A percentile compares a stretch with the other conserved stretches of the same genome.
Evolutionary conservation across 2,888 invertebrate genomes (phyloP).

Genomic region (Eupithecia vulgata): DNA sequence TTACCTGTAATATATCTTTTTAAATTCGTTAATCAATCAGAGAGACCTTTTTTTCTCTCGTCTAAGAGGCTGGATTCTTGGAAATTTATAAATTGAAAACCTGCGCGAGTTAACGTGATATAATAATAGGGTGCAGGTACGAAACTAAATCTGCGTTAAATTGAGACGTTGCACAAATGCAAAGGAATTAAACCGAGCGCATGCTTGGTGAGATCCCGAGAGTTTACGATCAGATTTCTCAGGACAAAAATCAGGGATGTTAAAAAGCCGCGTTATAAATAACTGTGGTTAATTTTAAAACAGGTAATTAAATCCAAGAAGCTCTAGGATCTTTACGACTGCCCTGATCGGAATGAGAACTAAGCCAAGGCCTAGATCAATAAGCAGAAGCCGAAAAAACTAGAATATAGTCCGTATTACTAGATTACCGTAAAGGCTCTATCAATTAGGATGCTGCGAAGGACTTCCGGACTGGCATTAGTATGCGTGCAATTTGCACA

Average conservation of each 20-base stretch:
- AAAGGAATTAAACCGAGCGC: constrained; percentile 24
- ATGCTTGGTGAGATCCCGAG: constrained; percentile 2
- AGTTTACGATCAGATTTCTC: neutral
- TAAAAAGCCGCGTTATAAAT: neutral
- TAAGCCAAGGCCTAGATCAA: constrained; percentile 47
- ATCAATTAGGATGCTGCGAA: constrained; percentile 60
- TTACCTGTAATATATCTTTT: constrained; percentile 42
- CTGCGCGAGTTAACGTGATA: constrained; percentile 51
- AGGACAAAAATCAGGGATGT: neutral
- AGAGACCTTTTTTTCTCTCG: constrained; percentile 53
- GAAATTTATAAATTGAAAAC: constrained; percentile 66
- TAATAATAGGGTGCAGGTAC: constrained; percentile 59
- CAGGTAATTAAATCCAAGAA: neutral
- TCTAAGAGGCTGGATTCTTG: constrained; percentile 56
- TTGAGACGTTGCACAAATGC: constrained; percentile 52
- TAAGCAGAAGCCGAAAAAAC: constrained; percentile 44
- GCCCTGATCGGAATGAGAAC: neutral
- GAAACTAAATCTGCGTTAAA: constrained; percentile 64
- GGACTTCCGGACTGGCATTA: constrained; percentile 58
- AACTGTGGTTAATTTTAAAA: neutral
- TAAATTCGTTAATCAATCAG: constrained; percentile 55
- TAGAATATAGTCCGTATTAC: constrained; percentile 38
- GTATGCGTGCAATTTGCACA: constrained; percentile 47
- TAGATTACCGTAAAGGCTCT: constrained; percentile 42
- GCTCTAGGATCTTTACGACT: neutral